Percentiles rank a stretch among this genome's conserved stretches.
Evolutionary conservation across 1,140 invertebrate species (phyloP).

Genomic region (Drosophila bocqueti): DNA sequence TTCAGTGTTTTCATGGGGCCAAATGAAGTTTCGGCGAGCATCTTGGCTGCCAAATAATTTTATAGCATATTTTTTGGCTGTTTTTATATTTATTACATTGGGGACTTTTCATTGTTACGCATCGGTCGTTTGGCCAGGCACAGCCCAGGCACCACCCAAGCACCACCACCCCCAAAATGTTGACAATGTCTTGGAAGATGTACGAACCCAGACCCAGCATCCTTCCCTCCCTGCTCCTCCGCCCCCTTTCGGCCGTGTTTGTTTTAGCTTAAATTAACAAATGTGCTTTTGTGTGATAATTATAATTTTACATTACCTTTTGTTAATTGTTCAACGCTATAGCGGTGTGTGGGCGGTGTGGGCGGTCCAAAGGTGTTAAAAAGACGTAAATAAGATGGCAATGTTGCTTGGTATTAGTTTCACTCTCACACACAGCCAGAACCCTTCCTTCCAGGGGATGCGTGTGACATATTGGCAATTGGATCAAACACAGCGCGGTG

Average conservation of each 20-base stretch:
- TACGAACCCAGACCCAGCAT: slow-evolving; percentile 18
- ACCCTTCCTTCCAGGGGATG: slow-evolving; percentile 15
- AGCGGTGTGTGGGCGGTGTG: slow-evolving; percentile 27
- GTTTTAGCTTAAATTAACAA: slow-evolving; percentile 84
- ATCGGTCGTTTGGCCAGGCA: slow-evolving; percentile 74
- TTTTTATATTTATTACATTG: slow-evolving; percentile 85
- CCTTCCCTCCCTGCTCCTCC: neutral
- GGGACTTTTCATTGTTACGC: slow-evolving; percentile 82
- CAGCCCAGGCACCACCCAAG: neutral
- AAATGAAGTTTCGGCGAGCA: slow-evolving; percentile 39
- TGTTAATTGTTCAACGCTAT: slow-evolving; percentile 81
- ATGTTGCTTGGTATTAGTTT: slow-evolving; percentile 72
- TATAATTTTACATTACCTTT: slow-evolving; percentile 85
- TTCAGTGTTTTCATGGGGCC: slow-evolving; percentile 1
- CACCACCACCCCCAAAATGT: slow-evolving; percentile 9
- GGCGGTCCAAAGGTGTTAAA: slow-evolving; percentile 71
- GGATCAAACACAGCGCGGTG: slow-evolving; percentile 47
- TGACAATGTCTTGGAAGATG: slow-evolving; percentile 52
- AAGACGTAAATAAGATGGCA: slow-evolving; percentile 81
- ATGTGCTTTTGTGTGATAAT: slow-evolving; percentile 84
- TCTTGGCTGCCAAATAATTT: slow-evolving; percentile 74
- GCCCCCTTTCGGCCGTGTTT: slow-evolving; percentile 53
- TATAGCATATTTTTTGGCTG: slow-evolving; percentile 84
- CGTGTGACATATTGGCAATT: slow-evolving; percentile 82
- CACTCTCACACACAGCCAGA: slow-evolving; percentile 12